phyloP scores from a whole-genome alignment of 2,888 invertebrate genomes.

The Lapara coniferarum region DNA sequence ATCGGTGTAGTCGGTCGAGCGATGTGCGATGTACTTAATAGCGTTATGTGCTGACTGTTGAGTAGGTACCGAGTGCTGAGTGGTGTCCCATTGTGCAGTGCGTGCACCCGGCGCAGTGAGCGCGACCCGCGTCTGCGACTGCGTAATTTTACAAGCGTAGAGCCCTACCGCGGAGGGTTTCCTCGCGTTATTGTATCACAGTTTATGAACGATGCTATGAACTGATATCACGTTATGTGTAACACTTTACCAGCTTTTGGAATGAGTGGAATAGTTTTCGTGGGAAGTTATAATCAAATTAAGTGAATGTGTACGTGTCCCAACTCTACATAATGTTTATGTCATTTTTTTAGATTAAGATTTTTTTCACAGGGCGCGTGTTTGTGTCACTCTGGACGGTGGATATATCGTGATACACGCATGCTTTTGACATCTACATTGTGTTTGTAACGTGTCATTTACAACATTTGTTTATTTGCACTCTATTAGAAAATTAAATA shows the following conservation, averaged over 20 bases:
- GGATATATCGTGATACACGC: too few species aligned
- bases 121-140: not conserved
- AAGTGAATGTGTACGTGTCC: not conserved
- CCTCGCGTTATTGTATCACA: not conserved
- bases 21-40: slow-evolving; percentile 19
- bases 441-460: too few species aligned
- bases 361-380: too few species aligned
- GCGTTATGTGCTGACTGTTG: slow-evolving; percentile 4
- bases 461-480: too few species aligned
- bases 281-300: not conserved
- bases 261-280: not conserved
- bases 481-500: too few species aligned
- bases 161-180: not conserved
- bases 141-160: not conserved
- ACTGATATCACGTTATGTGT: not conserved
- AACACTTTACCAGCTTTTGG: not conserved
- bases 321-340: not conserved
- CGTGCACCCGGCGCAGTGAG: not conserved
- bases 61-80: not conserved
- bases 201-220: not conserved
- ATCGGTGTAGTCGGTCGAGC: slow-evolving; percentile 68
- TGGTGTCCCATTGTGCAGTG: slow-evolving; percentile 10
- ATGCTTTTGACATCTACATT: too few species aligned
- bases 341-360: too few species aligned
- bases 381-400: too few species aligned